Evolutionary conservation across 2,888 invertebrate genomes (phyloP), one percentile per base, ranked within the genome.

Genomic region (Lampropteryx suffumata): DNA sequence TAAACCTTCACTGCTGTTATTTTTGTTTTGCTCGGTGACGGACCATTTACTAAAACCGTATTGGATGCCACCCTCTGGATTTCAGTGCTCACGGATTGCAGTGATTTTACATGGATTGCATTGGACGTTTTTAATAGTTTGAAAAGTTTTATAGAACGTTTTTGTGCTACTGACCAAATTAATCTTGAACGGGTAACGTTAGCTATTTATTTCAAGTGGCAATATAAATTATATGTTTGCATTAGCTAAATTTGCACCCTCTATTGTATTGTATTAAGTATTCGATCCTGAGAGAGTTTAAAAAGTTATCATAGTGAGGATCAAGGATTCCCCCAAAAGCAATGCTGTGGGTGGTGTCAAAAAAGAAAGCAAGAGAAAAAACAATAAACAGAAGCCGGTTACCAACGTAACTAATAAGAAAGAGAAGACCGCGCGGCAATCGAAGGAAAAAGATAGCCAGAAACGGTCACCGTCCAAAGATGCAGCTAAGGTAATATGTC

Each of bases 271-370:
- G 27, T 50, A 50, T 46, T 27, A 37, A 59, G 8, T 50, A 54
- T 49, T 48, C 61, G 57, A 41, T 62, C 46, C 54, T 47, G 56
- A 64, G 53, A 53, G 28, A 66, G 77, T 72, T 64, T 46, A 50
- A 57, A 75, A 79, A 92, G 92, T 92, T 84, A 91, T 91, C 92
- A 93, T 93, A 91, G 93, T 93, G 93, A 91, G 92, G 87, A 91
- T 92, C 82, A 93, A 93, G 83, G 93, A 93, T 87, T 82, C 91
- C 65, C 84, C 90, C 72, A 91, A 91, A 78, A 91, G 82, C 81
- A 91, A 92, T 92, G 92, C 91, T 83, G 92, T 91, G 79, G 82
- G 88, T 69, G 75, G 90, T 82, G 83, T 91, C 88, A 91, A 91
- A 88, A 91, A 92, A 88, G 92, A 92, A 91, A 87, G 81, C 84